phyloP scores from a whole-genome alignment of 2,113 vertebrate species.

The Murina feae region DNA sequence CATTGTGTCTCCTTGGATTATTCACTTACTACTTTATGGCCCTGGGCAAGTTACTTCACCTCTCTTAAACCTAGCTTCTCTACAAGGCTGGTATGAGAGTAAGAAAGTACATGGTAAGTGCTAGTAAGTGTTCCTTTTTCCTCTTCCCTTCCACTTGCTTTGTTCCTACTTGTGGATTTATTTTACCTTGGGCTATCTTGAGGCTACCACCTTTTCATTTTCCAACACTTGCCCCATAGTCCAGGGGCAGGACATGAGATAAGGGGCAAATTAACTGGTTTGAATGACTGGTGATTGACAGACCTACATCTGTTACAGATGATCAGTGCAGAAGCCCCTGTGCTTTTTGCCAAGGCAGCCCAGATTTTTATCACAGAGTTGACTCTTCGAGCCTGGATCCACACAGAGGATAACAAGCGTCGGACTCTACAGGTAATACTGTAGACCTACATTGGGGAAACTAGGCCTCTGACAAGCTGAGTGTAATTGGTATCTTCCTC shows the following conservation, averaged over 20 bases:
- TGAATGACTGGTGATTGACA: conserved; percentile 41
- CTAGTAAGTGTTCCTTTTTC: not conserved
- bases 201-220: not conserved
- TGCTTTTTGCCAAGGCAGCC: conserved; percentile 97
- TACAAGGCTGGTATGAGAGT: not conserved
- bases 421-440: conserved; percentile 93
- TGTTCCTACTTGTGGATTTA: not conserved
- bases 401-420: conserved; percentile 98
- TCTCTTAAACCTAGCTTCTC: conserved; percentile 22
- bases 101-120: not conserved
- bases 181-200: conserved; percentile 20
- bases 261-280: not conserved
- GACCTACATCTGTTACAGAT: conserved; percentile 82
- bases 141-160: not conserved
- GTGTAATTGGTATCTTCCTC: conserved; percentile 4
- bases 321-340: conserved; percentile 98
- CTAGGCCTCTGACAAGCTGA: not conserved
- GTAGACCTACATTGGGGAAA: not conserved
- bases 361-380: conserved; percentile 99
- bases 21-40: not conserved
- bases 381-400: conserved; percentile 97
- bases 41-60: not conserved
- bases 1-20: not conserved
- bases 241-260: not conserved
- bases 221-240: not conserved